Evolutionary conservation across 2,113 vertebrate genomes (phyloP), one percentile per base, ranked within the genome.

Genomic region (Gymnogyps californianus): DNA sequence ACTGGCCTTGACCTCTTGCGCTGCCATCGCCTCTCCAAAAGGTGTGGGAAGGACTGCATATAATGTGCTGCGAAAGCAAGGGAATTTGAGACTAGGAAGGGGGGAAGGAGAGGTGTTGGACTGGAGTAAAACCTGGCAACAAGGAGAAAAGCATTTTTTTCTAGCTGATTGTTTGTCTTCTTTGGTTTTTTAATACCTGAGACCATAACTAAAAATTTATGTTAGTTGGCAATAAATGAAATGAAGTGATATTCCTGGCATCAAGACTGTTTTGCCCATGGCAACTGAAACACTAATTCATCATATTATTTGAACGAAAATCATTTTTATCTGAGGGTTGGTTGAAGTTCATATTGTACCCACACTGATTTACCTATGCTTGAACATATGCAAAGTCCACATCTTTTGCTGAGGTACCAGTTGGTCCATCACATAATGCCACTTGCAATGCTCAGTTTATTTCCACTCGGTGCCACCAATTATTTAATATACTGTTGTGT

Each of bases 21-120:
- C 6, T 59, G 46, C 19, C 15, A 29, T 22, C 1, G 2, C 21
- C 7, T 62, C 16, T 70, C 51, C 25, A 62, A 84, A 84, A 7
- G 11, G 1, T 31, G 13, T 54, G 25, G 14, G 12, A 52, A 71
- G 20, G 34, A n/a, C 34, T n/a, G 10, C 0, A 0, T 31, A 6
- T 9, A 42, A 19, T 42, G 42, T 32, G 16, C 25, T 65, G 9
- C 1, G 5, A 84, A 87, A 89, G 17, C 13, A 51, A 75, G 10
- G 11, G 29, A 74, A 71, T 16, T 7, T 78, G 46, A 66, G 21
- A 36, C 11, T 36, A 54, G 12, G 25, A 93, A 87, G 29, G 1
- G 7, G 9, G 13, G 1, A 62, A 89, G 32, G 20, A 62, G 36
- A 79, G 10, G 10, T 82, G 13, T 19, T 84, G 26, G 17, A 51